Percentiles rank a stretch among this genome's conserved stretches.
These are phyloP conservation scores for Dendrolimus houi DNA, from an alignment of 2,888 invertebrate genomes.

Conservation along the genomic window DNA sequence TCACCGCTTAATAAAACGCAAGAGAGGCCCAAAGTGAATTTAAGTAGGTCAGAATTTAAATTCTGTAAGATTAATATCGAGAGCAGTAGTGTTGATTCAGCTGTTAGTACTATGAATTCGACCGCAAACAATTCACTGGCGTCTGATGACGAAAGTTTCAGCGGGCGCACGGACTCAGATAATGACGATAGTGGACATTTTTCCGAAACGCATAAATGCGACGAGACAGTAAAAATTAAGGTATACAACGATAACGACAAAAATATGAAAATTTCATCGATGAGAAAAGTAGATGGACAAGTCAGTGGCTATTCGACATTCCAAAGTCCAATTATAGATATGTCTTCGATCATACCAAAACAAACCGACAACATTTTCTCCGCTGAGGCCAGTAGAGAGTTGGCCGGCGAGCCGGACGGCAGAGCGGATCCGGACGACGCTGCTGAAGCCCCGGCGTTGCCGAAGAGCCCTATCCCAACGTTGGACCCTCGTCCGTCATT, in stretches of 20 bases:
- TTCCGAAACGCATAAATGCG: constrained; percentile 63
- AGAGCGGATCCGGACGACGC: constrained; percentile 87
- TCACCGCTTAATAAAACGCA: constrained; percentile 80
- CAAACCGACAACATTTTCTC: constrained; percentile 59
- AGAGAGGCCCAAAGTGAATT: constrained; percentile 80
- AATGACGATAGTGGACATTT: constrained; percentile 74
- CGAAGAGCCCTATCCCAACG: constrained; percentile 80
- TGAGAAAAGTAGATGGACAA: constrained; percentile 64
- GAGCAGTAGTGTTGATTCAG: constrained; percentile 66
- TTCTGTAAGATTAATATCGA: constrained; percentile 73
- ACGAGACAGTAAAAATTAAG: constrained; percentile 71
- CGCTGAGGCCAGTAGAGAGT: constrained; percentile 82
- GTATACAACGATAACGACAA: constrained; percentile 65
- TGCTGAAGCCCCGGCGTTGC: constrained; percentile 81
- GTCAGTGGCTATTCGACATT: constrained; percentile 66
- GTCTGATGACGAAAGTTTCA: constrained; percentile 70
- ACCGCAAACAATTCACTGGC: constrained; percentile 71
- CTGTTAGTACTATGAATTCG: constrained; percentile 75
- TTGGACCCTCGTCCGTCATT: constrained; percentile 81
- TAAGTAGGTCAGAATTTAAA: constrained; percentile 70
- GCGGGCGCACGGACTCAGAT: constrained; percentile 75
- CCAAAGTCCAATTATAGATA: constrained; percentile 65
- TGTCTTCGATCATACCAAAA: constrained; percentile 65
- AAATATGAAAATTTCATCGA: constrained; percentile 58
- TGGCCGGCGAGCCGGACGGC: constrained; percentile 92